These are phyloP conservation scores for Myotis myotis DNA, from an alignment of 2,797 vertebrate genomes.

Conservation along the genomic window DNA sequence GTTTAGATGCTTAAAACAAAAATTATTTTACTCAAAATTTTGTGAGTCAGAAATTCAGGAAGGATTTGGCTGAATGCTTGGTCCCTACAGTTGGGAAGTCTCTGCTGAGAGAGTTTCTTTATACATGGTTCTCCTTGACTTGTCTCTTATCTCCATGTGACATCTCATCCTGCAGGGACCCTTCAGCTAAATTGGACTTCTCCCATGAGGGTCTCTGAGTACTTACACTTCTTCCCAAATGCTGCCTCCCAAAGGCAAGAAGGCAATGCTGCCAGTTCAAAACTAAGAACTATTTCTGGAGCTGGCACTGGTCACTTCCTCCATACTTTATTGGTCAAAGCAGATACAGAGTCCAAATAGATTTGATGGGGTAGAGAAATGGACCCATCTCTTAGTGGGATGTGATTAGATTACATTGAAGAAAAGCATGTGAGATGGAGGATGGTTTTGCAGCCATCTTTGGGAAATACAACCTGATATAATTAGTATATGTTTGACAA, in stretches of 20 bases:
- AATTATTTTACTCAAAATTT: neutral
- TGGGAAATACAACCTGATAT: neutral
- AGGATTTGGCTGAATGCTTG: neutral
- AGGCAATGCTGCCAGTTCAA: neutral
- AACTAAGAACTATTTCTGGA: neutral
- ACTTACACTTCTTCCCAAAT: neutral
- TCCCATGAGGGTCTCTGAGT: neutral
- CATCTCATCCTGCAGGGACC: neutral
- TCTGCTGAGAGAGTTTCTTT: neutral
- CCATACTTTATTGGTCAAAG: neutral
- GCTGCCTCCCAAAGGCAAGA: neutral
- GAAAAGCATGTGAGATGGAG: neutral
- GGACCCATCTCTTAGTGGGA: neutral
- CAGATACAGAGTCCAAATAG: neutral
- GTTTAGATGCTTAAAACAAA: neutral
- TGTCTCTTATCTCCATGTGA: neutral
- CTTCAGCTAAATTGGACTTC: neutral
- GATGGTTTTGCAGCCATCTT: neutral
- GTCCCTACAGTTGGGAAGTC: neutral
- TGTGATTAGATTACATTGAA: neutral
- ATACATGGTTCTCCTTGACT: neutral
- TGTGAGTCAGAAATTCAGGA: neutral
- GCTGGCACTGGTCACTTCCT: neutral
- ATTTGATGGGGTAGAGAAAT: neutral
- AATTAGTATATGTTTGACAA: neutral